Evolutionary conservation across 2,888 invertebrate species (phyloP).

Genomic region (Eubasilissa splendida): DNA sequence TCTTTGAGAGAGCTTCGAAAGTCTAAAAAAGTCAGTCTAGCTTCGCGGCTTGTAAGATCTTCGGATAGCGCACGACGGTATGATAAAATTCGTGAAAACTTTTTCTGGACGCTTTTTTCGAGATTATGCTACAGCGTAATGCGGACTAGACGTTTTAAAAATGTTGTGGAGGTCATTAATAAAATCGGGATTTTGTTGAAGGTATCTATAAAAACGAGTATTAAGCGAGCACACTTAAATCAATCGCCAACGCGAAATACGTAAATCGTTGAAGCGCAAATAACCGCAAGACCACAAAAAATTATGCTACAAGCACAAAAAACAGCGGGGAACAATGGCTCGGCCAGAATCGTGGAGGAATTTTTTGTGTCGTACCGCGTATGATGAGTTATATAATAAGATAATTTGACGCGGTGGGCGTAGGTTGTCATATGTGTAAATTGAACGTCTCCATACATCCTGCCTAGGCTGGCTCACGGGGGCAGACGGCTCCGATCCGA

Average conservation of each 20-base stretch:
- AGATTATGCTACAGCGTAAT: too few species aligned
- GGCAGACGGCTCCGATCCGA: conserved; percentile 19
- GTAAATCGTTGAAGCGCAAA: conserved; percentile 33
- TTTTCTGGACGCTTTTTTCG: too few species aligned
- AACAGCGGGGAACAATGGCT: conserved; percentile 32
- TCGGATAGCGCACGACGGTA: too few species aligned
- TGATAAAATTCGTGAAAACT: too few species aligned
- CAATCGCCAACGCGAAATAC: conserved; percentile 35
- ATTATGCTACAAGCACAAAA: conserved; percentile 9
- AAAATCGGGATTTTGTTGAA: too few species aligned
- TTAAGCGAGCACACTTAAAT: not conserved
- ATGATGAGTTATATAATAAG: conserved; percentile 41
- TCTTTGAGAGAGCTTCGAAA: too few species aligned
- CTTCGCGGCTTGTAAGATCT: too few species aligned
- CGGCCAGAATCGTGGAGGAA: not conserved
- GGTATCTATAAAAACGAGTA: too few species aligned
- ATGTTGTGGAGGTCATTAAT: too few species aligned
- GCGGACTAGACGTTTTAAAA: too few species aligned
- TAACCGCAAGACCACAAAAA: conserved; percentile 16
- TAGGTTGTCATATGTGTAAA: conserved; percentile 40
- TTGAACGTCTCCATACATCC: conserved; percentile 45
- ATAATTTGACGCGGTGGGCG: conserved; percentile 48
- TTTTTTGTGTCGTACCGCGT: conserved; percentile 18
- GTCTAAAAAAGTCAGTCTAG: too few species aligned
- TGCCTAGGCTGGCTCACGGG: conserved; percentile 24